Percentiles rank a stretch among this genome's conserved stretches.
phyloP scores from a whole-genome alignment of 2,888 invertebrate species.

The Crematogaster levior region DNA sequence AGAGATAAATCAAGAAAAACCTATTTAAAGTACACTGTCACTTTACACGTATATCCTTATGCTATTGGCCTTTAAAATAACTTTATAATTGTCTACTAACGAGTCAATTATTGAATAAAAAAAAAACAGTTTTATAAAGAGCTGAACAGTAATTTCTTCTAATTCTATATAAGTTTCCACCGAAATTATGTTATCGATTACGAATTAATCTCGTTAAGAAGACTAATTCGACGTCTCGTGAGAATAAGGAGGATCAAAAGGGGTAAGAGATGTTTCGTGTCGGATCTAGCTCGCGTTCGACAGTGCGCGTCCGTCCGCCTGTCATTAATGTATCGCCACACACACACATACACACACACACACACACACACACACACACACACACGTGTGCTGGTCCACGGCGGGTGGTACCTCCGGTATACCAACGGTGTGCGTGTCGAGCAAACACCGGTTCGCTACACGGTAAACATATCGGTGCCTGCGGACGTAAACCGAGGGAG shows the following conservation, averaged over 20 bases:
- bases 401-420: constrained; percentile 26
- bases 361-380: background rate
- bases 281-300: constrained; percentile 33
- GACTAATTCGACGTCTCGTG: background rate
- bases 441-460: constrained; percentile 65
- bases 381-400: background rate
- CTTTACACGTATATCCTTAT: background rate
- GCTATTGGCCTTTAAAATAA: background rate
- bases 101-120: background rate
- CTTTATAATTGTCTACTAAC: background rate
- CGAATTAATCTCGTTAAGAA: background rate
- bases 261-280: constrained; percentile 43
- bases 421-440: constrained; percentile 47
- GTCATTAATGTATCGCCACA: constrained; percentile 82
- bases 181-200: background rate
- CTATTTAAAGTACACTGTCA: background rate
- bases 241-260: background rate
- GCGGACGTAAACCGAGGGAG: constrained; percentile 12
- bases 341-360: constrained; percentile 32
- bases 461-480: constrained; percentile 72
- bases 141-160: background rate
- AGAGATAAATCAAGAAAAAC: background rate
- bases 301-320: constrained; percentile 68
- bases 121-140: background rate
- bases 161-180: too few species aligned